Base-by-base conservation (phyloP, 2,113 vertebrate genomes). In the Gambusia holbrooki region DNA sequence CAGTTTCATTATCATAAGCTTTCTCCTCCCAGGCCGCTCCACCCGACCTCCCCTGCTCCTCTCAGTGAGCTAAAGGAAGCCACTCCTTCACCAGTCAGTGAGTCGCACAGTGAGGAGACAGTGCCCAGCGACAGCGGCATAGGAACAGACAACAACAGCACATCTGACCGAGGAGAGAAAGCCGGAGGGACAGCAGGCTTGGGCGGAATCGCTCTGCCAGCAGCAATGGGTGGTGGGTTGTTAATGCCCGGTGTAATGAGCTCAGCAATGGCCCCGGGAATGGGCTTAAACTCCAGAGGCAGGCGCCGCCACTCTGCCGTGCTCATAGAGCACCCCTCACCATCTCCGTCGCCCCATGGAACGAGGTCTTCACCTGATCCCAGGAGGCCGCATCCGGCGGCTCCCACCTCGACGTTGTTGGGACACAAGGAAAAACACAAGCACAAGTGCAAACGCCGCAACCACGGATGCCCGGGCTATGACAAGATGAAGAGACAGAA, bases 121-220 rank as follows among this genome's bases (percentile, higher is more conserved):
- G 94, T 98, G 30, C 98, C 98, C 76, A 99, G 98, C 22, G 98
- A 99, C 92, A 99, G 98, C 10, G 98, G 98, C 4, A 99, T 99
- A 1, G 98, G 98, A 62, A 99, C 98, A 0, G 98, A 99, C 83
- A 99, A 99, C 67, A 99, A 99, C 93, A 99, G 98, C 85, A 99
- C 98, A 2, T 99, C 98, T 0, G 98, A 99, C 81, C 94, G 98
- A 1, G 97, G 97, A 0, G 98, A 99, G 93, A 99, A 99, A 79
- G 92, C 90, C n/a, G 93, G 93, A 30, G 90, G 94, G 28, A 82
- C 86, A 1, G 90, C 84, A 37, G 88, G 92, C 3, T 83, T 94
- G 73, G 90, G 92, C 64, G 92, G 78, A 51, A 88, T 93, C 15
- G 93, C 89, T 25, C 71, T 94, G 42, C 84, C 92, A 1, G 82